Evolutionary conservation across 2,113 vertebrate genomes (phyloP).

Genomic region (Serinus canaria): DNA sequence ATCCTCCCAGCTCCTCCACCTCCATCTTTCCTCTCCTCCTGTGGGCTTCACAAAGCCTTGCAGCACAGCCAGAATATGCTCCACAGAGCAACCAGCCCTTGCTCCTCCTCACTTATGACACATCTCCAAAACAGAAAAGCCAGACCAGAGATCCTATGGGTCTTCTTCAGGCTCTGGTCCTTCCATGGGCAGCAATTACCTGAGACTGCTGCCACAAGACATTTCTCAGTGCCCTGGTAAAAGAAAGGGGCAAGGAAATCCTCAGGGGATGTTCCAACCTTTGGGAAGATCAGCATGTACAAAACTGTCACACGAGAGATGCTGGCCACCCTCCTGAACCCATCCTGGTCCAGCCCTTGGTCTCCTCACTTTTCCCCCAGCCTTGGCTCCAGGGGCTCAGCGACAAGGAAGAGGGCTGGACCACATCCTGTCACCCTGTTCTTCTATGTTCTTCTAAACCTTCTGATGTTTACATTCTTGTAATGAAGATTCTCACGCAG

Average conservation of each 20-base stretch:
- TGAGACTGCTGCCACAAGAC: background rate
- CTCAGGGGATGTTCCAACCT: background rate
- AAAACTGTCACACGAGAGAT: accelerated
- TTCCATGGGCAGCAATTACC: background rate
- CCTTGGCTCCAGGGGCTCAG: accelerated
- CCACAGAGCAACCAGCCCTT: background rate
- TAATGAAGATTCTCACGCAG: background rate
- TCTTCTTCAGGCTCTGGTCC: background rate
- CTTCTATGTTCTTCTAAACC: background rate
- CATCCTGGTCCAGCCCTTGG: background rate
- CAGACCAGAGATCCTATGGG: background rate
- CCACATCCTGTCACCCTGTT: background rate
- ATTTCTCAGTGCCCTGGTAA: background rate
- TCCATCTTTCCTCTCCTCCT: background rate
- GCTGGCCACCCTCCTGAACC: background rate
- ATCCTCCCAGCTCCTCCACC: background rate
- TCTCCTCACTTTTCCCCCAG: background rate
- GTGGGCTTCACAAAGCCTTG: background rate
- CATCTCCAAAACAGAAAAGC: background rate
- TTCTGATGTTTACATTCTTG: background rate
- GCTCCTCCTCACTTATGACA: accelerated
- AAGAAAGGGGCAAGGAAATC: background rate
- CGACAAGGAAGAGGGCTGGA: background rate
- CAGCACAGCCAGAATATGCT: background rate
- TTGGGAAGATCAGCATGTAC: background rate